Percentiles rank a stretch among this genome's conserved stretches.
phyloP scores from a whole-genome alignment of 2,888 invertebrate species.

The Cynaeus angustus region DNA sequence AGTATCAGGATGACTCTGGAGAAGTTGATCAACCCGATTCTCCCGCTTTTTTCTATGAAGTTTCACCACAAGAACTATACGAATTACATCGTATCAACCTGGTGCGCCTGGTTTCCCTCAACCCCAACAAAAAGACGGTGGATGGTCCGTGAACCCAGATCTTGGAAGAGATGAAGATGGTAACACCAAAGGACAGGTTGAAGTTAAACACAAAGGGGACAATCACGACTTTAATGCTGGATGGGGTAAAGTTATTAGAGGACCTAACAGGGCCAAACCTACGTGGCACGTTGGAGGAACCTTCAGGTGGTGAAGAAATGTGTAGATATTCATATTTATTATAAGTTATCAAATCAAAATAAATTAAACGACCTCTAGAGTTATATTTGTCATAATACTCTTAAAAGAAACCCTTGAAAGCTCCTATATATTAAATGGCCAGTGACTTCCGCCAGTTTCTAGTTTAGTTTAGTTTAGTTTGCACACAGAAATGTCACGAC shows the following conservation, averaged over 20 bases:
- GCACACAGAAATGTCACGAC: no score
- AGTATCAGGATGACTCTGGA: not conserved
- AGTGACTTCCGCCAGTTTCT: not conserved
- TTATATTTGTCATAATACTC: not conserved
- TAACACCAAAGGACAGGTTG: constrained; percentile 47
- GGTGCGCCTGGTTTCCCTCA: constrained; percentile 20
- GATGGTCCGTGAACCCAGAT: constrained; percentile 49
- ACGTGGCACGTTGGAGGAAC: constrained; percentile 53
- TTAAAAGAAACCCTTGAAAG: not conserved
- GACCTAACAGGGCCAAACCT: constrained; percentile 50
- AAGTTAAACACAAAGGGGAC: constrained; percentile 48
- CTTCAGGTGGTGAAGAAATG: constrained; percentile 38
- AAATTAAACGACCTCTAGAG: no score
- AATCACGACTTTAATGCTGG: constrained; percentile 51
- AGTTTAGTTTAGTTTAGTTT: no score
- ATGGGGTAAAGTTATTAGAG: constrained; percentile 51
- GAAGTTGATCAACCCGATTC: not conserved
- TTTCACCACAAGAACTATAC: not conserved
- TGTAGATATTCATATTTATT: no score
- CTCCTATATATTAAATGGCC: not conserved
- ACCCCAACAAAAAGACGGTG: constrained; percentile 25
- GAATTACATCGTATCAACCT: not conserved
- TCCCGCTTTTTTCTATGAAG: not conserved
- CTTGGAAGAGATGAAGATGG: constrained; percentile 46
- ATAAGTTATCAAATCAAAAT: no score